Percentiles rank a stretch among this genome's conserved stretches.
Conservation (phyloP, 2,888 invertebrate species). For the Corbicula japonica region DNA sequence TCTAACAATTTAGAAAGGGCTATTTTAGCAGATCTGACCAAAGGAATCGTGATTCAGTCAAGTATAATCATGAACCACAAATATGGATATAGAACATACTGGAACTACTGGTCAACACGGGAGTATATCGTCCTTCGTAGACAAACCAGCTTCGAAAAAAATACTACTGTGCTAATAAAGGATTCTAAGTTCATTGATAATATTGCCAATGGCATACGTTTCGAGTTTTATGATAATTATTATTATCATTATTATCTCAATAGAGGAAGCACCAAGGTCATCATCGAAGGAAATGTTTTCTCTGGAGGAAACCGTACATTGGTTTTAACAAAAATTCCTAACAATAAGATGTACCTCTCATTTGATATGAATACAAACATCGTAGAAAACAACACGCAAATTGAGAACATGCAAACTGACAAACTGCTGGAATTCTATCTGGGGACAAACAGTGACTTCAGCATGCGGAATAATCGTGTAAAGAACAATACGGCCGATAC, state of each 20-base stretch:
- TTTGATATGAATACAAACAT: background rate
- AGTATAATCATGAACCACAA: conserved; percentile 10
- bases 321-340: background rate
- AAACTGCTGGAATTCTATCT: background rate
- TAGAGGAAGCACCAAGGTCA: background rate
- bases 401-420: background rate
- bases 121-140: background rate
- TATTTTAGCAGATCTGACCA: background rate
- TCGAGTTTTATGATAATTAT: background rate
- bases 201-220: conserved; percentile 18
- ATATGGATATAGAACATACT: background rate
- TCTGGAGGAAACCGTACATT: background rate
- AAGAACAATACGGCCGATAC: background rate
- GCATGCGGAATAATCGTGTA: background rate
- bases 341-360: background rate
- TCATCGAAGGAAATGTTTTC: conserved; percentile 15
- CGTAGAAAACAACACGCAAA: background rate
- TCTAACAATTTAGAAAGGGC: conserved; percentile 9
- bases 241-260: no score
- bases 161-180: background rate
- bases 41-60: conserved; percentile 1
- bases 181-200: conserved; percentile 3
- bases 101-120: background rate
- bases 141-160: background rate
- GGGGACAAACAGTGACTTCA: background rate